phyloP scores from a whole-genome alignment of 2,888 invertebrate species.

The Ditula angustiorana region DNA sequence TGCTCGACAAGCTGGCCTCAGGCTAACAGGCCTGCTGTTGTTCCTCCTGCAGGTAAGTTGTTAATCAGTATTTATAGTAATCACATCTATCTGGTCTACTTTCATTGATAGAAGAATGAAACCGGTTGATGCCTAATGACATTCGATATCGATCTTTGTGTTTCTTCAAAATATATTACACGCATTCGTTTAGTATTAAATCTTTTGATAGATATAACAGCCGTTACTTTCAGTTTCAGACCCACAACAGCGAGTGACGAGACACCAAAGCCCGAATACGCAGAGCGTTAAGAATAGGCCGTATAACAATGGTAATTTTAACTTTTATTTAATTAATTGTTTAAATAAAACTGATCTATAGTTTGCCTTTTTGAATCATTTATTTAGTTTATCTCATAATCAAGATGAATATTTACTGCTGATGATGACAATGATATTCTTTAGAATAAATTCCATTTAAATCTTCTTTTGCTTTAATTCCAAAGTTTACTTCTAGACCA shows the following conservation, averaged over 20 bases:
- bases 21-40: conserved; percentile 57
- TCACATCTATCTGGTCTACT: no score
- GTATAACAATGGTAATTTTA: conserved; percentile 62
- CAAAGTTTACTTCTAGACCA: no score
- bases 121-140: no score
- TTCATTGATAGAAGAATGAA: no score
- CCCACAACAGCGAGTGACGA: conserved; percentile 74
- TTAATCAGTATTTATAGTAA: neutral
- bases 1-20: conserved; percentile 63
- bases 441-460: no score
- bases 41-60: conserved; percentile 58
- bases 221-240: conserved; percentile 63
- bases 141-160: no score
- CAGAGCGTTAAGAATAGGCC: conserved; percentile 66
- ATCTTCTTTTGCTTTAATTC: no score
- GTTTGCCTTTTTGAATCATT: no score
- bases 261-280: conserved; percentile 73
- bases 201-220: neutral
- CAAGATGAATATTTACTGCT: no score
- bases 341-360: neutral
- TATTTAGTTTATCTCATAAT: no score
- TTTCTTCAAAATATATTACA: conserved; percentile 4
- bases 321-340: neutral
- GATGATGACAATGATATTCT: no score
- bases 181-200: neutral